Percentiles rank a stretch among this genome's conserved stretches.
Evolutionary conservation across 2,888 invertebrate species (phyloP).

Genomic region (Epinotia brunnichana): DNA sequence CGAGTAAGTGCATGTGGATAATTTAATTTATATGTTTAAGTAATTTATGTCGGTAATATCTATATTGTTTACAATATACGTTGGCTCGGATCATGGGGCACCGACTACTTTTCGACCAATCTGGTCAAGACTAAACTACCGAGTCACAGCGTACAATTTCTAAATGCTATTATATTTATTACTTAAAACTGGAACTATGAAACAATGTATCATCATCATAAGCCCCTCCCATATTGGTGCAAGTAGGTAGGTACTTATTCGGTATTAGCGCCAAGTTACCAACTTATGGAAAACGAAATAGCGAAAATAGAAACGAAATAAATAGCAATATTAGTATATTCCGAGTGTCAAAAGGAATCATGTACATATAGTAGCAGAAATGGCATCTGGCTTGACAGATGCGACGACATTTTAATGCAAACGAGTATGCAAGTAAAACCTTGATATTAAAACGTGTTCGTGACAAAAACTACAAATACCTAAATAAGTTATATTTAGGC

Average conservation of each 20-base stretch:
- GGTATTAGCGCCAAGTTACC: not conserved
- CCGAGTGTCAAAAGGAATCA: not conserved
- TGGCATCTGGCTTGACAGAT: conserved; percentile 12
- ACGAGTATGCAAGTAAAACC: conserved; percentile 10
- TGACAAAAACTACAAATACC: not conserved
- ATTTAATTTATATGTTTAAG: conserved; percentile 70
- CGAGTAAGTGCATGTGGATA: conserved; percentile 57
- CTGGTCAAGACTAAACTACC: too few relatives aligned
- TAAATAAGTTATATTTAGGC: not conserved
- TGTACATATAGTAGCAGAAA: conserved; percentile 4
- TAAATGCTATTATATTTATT: too few relatives aligned
- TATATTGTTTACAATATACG: conserved; percentile 53
- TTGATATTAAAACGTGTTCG: conserved; percentile 13
- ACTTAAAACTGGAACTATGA: too few relatives aligned
- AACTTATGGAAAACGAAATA: not conserved
- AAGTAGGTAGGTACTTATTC: too few relatives aligned
- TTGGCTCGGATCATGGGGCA: conserved; percentile 22
- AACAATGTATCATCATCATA: too few relatives aligned
- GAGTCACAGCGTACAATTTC: too few relatives aligned
- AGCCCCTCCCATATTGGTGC: too few relatives aligned
- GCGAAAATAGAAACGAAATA: not conserved
- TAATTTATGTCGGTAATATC: conserved; percentile 62
- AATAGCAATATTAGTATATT: not conserved
- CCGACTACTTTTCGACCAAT: not conserved
- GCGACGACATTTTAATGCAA: conserved; percentile 25